Evolutionary conservation across 1,140 invertebrate species (phyloP), one percentile per base, ranked within the genome.

Genomic region (Intoshia linei): DNA sequence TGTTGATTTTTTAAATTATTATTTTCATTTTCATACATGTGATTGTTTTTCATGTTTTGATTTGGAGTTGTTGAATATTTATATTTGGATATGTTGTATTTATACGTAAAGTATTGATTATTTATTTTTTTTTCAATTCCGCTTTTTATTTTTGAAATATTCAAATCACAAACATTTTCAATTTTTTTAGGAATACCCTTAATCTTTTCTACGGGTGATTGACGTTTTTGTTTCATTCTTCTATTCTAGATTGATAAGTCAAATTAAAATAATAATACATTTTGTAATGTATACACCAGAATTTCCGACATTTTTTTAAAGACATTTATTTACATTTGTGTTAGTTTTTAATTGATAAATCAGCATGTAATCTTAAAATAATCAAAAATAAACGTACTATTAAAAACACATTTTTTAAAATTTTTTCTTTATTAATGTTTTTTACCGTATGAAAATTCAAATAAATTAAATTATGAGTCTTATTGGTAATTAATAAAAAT

Each of bases 331-430:
- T 18, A 31, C 25, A 6, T 43, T 18, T 34, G 45, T 47, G 43
- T 39, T 46, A 24, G 45, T 47, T 43, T 27, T 10, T 7, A 27
- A 10, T 10, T 27, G n/a, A 10, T 10, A n/a, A 10, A 27, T 27
- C 24, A 10, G 7, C 24, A 27, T 27, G 7, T 10, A 27, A n/a
- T 46, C 46, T 15, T 44, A 34, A 19, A 42, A 37, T 25, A 45
- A 45, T 21, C 46, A 44, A 30, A 47, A 47, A 44, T 44, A 47
- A 14, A 47, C 44, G 29, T 47, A 45, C 4, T n/a, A n/a, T n/a
- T n/a, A n/a, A n/a, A n/a, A n/a, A 27, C 24, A 27, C 7, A 27
- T n/a, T 10, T 7, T 27, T n/a, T 27, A 27, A n/a, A 27, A 27
- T 27, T 27, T 10, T n/a, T 10, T 10, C 7, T 10, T 27, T 27